Evolutionary conservation across 1,140 invertebrate species (phyloP), one percentile per base, ranked within the genome.

Genomic region (Brachionus paranguensis): DNA sequence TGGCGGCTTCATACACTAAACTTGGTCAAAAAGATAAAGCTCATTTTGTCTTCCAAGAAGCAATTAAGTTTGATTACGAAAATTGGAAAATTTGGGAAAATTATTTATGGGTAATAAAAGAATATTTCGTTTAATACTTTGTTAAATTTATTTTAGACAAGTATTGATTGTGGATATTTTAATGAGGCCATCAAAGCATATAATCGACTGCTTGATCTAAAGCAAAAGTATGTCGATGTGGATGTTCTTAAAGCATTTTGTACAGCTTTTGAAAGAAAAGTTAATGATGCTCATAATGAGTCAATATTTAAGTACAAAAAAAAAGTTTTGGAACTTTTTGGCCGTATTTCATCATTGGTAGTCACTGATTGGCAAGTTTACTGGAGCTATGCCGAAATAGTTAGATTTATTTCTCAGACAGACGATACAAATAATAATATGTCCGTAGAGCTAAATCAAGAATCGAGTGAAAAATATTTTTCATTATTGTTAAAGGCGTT

Each of bases 41-140:
- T 0, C 94, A 88, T 85, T 29, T 84, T 17, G 86, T 87, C 7
- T 85, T 90, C 3, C 92, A 94, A 85, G 96, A 99, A 89, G 94
- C 97, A 0, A 88, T 97, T 0, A 94, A 95, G 88, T 97, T 93
- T 86, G 96, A 96, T 89, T 97, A 93, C 89, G 95, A 97, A 85
- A 95, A 95, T 88, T 98, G 96, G 95, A 94, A 95, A 91, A 92
- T 99, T 0, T 98, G 96, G 96, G 96, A 98, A 87, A 99, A 99
- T 84, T 87, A 85, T 81, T 50, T 89, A 5, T 55, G 89, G 86
- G 88, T 90, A 85, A 7, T 3, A 37, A 7, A 37, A 6, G 0
- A 37, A 37, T 7, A 6, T 37, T 7, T 37, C 3, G 27, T 29
- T 37, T 37, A 60, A 74, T 20, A 17, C 17, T 45, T 65, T 3